Evolutionary conservation across 1,140 invertebrate species (phyloP).

Genomic region (Littorina saxatilis): DNA sequence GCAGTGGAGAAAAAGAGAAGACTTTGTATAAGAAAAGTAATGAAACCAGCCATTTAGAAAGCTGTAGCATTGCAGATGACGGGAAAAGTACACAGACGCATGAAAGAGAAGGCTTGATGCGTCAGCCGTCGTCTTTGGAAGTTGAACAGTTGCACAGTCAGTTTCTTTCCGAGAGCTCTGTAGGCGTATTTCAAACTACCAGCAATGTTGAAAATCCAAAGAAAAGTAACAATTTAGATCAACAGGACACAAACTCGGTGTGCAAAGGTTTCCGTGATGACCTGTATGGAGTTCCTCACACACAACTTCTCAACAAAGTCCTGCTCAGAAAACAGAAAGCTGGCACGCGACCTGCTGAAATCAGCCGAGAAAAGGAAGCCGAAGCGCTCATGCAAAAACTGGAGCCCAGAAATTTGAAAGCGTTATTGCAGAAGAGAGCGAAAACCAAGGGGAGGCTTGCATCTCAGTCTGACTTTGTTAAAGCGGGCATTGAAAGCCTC

Average conservation of each 20-base stretch:
- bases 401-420: not conserved
- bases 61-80: no score
- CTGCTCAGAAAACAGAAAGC: slow-evolving; percentile 24
- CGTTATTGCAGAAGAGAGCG: not conserved
- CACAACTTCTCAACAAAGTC: slow-evolving; percentile 35
- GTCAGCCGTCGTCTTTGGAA: not conserved
- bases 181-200: not conserved
- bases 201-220: no score
- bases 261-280: slow-evolving; percentile 30
- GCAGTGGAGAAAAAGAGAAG: no score
- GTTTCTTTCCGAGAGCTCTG: not conserved
- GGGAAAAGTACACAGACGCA: no score
- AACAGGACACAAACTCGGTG: not conserved
- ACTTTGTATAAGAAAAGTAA: no score
- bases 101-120: no score
- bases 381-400: not conserved
- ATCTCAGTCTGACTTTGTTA: not conserved
- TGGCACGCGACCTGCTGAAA: not conserved
- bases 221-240: no score
- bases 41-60: no score
- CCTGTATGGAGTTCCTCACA: slow-evolving; percentile 39
- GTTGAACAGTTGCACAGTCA: slow-evolving; percentile 2
- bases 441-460: not conserved
- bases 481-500: no score
- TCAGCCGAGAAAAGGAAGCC: not conserved